These are phyloP conservation scores for Drosophila paulistorum DNA, from an alignment of 1,140 invertebrate genomes.

Conservation along the genomic window DNA sequence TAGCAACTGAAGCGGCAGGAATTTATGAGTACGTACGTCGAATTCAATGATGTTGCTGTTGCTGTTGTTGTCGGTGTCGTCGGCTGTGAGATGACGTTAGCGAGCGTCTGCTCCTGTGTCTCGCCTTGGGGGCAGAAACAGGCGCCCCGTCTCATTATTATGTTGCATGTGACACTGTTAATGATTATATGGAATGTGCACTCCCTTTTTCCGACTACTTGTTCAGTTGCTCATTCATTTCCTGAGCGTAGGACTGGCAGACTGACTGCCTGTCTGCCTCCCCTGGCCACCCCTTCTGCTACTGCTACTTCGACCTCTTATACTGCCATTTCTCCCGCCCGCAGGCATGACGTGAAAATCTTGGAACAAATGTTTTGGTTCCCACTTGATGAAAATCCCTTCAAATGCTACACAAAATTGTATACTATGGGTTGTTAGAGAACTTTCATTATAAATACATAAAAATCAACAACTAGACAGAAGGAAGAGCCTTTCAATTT, in stretches of 20 bases:
- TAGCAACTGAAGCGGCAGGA: not conserved
- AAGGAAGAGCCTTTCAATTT: slow-evolving; percentile 20
- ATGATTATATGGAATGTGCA: slow-evolving; percentile 73
- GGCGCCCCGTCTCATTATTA: slow-evolving; percentile 74
- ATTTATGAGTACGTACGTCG: slow-evolving; percentile 31
- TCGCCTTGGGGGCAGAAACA: slow-evolving; percentile 54
- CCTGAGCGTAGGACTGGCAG: slow-evolving; percentile 16
- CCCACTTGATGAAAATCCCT: slow-evolving; percentile 72
- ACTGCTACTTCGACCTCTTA: slow-evolving; percentile 31
- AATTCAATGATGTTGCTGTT: slow-evolving; percentile 1
- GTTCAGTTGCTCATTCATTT: slow-evolving; percentile 55
- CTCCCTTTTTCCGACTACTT: slow-evolving; percentile 21
- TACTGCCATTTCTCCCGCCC: not conserved
- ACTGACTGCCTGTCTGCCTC: slow-evolving; percentile 26
- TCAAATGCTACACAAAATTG: slow-evolving; percentile 12
- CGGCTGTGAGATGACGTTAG: slow-evolving; percentile 2
- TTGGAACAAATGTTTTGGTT: slow-evolving; percentile 81
- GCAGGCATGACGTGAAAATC: slow-evolving; percentile 72
- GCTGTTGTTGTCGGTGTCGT: not conserved
- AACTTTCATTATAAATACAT: slow-evolving; percentile 74
- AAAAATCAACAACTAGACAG: slow-evolving; percentile 51
- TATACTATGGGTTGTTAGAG: slow-evolving; percentile 7
- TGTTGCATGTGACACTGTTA: slow-evolving; percentile 82
- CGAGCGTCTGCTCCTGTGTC: slow-evolving; percentile 38
- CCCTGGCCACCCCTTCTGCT: slow-evolving; percentile 19